These are phyloP conservation scores for Malaclemys terrapin DNA, from an alignment of 2,113 vertebrate species.

Conservation along the genomic window DNA sequence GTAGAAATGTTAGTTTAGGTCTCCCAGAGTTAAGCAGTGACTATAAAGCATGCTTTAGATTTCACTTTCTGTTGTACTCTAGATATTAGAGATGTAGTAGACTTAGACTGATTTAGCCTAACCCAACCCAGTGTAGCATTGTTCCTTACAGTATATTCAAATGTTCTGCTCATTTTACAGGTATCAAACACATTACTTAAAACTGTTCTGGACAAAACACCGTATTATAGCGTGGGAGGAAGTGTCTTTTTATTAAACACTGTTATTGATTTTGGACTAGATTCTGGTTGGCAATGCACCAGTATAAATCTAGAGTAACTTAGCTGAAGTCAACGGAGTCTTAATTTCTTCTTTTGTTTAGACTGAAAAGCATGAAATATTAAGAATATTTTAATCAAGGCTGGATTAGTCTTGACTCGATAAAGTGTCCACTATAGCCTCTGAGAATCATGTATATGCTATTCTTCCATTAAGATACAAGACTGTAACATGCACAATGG, in stretches of 20 bases:
- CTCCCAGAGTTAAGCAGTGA: neutral
- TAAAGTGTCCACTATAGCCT: neutral
- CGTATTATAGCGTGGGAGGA: neutral
- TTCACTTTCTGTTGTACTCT: neutral
- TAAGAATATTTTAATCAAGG: neutral
- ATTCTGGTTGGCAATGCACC: neutral
- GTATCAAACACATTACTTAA: neutral
- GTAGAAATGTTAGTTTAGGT: neutral
- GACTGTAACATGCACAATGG: neutral
- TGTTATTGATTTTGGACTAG: neutral
- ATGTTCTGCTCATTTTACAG: neutral
- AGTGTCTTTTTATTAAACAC: neutral
- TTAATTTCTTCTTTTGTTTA: neutral
- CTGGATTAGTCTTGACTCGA: neutral
- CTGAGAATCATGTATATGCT: neutral
- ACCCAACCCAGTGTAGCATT: neutral
- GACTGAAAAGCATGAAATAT: neutral
- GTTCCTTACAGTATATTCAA: neutral
- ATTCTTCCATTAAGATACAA: neutral
- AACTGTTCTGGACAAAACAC: neutral
- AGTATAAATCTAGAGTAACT: neutral
- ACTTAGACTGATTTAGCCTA: neutral
- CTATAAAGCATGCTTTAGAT: neutral
- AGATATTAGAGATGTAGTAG: neutral
- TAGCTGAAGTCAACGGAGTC: neutral